A percentile compares a stretch with the other conserved stretches of the same genome.
Conservation (phyloP, 2,888 invertebrate genomes). For the Erebia aethiops region DNA sequence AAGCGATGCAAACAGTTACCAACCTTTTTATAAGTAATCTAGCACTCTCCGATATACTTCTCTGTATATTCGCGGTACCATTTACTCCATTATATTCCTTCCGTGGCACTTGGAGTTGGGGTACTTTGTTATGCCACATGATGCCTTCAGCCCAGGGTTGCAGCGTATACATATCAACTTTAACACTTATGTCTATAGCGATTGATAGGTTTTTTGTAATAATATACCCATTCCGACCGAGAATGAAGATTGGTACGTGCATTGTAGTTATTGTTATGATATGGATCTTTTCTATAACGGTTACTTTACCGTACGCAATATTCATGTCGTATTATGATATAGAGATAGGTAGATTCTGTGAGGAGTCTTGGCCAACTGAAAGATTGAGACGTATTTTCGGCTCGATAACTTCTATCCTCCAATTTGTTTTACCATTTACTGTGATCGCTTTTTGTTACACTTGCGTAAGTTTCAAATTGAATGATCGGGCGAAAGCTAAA, state of each 20-base stretch:
- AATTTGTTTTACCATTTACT: constrained; percentile 96
- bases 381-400: constrained; percentile 91
- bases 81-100: constrained; percentile 98
- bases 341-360: constrained; percentile 85
- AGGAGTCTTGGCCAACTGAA: constrained; percentile 95
- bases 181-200: constrained; percentile 98
- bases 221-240: constrained; percentile 96
- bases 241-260: constrained; percentile 95
- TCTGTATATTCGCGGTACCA: constrained; percentile 96
- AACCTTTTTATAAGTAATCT: constrained; percentile 98
- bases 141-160: constrained; percentile 97
- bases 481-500: constrained; percentile 91
- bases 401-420: constrained; percentile 92
- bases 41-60: constrained; percentile 96
- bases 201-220: constrained; percentile 99
- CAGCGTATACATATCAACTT: constrained; percentile 98
- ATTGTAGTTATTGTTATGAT: constrained; percentile 93
- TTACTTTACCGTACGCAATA: constrained; percentile 95
- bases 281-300: constrained; percentile 93
- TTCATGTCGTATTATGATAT: constrained; percentile 87
- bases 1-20: constrained; percentile 98
- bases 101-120: constrained; percentile 96
- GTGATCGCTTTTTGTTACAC: constrained; percentile 97
- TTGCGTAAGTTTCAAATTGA: constrained; percentile 94
- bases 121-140: constrained; percentile 93